Evolutionary conservation across 92 coral and sea anemone genomes (phyloP).

Genomic region (Palythoa grandiflora): DNA sequence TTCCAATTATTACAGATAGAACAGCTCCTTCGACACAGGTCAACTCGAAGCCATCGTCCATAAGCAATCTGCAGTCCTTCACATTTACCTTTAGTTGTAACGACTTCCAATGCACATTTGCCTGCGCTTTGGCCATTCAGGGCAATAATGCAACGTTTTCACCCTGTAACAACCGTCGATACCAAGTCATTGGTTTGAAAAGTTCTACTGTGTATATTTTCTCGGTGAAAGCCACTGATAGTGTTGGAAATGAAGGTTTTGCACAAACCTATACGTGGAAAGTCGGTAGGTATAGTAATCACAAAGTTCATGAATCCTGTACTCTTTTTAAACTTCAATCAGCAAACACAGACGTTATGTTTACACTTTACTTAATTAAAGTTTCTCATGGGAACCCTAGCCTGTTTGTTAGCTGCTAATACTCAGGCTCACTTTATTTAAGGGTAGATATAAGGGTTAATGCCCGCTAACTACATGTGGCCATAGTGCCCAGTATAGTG

Average conservation of each 20-base stretch:
- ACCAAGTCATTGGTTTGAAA: constrained; percentile 43
- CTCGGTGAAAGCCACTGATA: constrained; percentile 74
- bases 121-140: constrained; percentile 56
- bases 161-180: constrained; percentile 59
- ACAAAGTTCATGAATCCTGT: neutral
- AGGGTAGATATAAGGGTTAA: no score
- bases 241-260: constrained; percentile 75
- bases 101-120: constrained; percentile 52
- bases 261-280: constrained; percentile 63
- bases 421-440: no score
- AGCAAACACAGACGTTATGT: no score
- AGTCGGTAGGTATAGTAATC: constrained; percentile 62
- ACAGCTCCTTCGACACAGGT: constrained; percentile 75
- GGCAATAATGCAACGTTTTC: constrained; percentile 44
- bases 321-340: neutral
- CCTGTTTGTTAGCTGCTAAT: no score
- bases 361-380: no score
- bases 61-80: constrained; percentile 56
- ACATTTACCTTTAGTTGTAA: constrained; percentile 69
- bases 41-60: constrained; percentile 59
- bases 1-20: constrained; percentile 45
- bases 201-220: constrained; percentile 67
- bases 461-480: no score
- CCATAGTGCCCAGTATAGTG: no score
- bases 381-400: no score